Evolutionary conservation across 2,113 vertebrate species (phyloP).

Genomic region (Bolborhynchus lineola): DNA sequence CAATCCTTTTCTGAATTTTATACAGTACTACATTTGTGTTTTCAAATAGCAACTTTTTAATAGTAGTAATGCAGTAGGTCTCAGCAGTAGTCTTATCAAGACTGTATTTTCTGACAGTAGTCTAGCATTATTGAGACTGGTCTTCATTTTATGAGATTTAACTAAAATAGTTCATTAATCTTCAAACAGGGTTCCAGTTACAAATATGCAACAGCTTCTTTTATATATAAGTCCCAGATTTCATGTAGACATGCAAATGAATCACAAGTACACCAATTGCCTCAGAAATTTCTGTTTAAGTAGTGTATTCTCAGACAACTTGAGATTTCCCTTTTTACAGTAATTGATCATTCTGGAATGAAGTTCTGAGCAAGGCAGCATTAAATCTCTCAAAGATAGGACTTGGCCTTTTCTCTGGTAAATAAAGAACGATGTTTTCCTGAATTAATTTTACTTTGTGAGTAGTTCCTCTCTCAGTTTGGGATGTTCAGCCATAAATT

Average conservation of each 20-base stretch:
- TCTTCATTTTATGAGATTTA: neutral
- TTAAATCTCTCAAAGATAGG: neutral
- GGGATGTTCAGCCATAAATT: neutral
- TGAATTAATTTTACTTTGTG: neutral
- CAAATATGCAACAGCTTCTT: neutral
- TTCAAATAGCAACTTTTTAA: neutral
- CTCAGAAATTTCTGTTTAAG: neutral
- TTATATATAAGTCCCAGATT: neutral
- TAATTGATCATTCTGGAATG: neutral
- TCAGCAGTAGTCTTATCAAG: neutral
- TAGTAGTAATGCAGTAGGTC: neutral
- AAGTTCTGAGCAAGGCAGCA: neutral
- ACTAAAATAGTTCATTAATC: neutral
- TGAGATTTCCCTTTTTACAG: neutral
- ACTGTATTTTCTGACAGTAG: neutral
- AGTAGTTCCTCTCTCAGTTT: neutral
- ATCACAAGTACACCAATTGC: neutral
- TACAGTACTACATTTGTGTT: neutral
- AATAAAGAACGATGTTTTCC: neutral
- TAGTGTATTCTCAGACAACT: neutral
- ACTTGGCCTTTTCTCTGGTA: neutral
- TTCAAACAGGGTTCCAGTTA: neutral
- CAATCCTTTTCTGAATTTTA: neutral
- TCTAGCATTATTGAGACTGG: neutral
- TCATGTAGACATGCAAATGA: neutral